Percentiles rank a stretch among this genome's conserved stretches.
Conservation (phyloP, 2,113 vertebrate genomes). For the Rhinoptilus africanus region DNA sequence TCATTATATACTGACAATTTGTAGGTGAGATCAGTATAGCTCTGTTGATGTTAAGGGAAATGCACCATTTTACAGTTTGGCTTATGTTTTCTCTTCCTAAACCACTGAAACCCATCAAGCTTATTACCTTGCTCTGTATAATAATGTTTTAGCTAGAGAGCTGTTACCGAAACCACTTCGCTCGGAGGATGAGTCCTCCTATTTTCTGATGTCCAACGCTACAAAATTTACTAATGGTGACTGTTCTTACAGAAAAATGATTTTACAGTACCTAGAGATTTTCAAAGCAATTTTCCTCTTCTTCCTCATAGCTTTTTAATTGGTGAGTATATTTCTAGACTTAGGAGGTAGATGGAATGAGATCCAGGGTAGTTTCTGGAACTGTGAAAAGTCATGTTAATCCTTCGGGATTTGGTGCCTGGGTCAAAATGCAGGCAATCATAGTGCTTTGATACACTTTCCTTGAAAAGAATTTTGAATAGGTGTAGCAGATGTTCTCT, state of each 20-base stretch:
- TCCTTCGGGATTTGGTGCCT: background rate
- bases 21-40: background rate
- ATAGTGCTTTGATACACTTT: background rate
- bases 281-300: background rate
- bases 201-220: background rate
- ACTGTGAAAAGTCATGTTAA: background rate
- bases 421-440: background rate
- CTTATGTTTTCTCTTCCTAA: background rate
- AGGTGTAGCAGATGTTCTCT: constrained; percentile 1
- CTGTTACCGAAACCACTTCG: background rate
- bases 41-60: background rate
- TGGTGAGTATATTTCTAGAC: background rate
- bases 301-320: background rate
- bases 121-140: background rate
- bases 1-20: background rate
- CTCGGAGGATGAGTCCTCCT: background rate
- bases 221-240: background rate
- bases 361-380: background rate
- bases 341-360: background rate
- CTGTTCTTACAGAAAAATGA: background rate
- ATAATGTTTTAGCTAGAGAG: background rate
- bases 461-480: background rate
- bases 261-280: background rate
- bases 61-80: background rate
- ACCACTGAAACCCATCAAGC: background rate